Evolutionary conservation across 2,888 invertebrate species (phyloP).

Genomic region (Pheosia tremula): DNA sequence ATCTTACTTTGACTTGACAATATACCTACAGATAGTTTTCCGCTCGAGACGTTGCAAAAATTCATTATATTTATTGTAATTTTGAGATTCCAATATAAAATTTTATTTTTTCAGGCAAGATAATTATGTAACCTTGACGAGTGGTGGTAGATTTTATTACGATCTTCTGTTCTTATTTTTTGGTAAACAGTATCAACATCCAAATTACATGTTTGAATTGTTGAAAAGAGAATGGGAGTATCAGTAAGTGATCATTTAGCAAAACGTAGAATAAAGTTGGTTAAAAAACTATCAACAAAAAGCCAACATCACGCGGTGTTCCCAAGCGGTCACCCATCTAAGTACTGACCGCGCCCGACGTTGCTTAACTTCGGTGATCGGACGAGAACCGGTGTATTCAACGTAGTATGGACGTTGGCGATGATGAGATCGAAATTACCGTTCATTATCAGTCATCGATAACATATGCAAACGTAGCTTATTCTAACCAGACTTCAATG

Average conservation of each 20-base stretch:
- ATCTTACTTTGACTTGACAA: too few relatives aligned
- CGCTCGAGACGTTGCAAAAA: too few relatives aligned
- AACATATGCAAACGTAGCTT: background rate
- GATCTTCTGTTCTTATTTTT: conserved; percentile 83
- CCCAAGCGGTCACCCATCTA: conserved; percentile 72
- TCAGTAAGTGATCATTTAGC: conserved; percentile 39
- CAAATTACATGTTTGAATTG: conserved; percentile 61
- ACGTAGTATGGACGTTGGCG: conserved; percentile 64
- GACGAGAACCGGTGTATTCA: conserved; percentile 65
- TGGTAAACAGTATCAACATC: conserved; percentile 84
- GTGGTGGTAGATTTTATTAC: conserved; percentile 71
- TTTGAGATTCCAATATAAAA: too few relatives aligned
- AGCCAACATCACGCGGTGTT: conserved; percentile 63
- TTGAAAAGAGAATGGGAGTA: conserved; percentile 43
- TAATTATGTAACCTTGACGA: conserved; percentile 77
- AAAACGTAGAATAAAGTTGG: background rate
- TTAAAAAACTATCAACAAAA: conserved; percentile 13
- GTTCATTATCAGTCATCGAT: background rate
- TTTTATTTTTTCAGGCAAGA: conserved; percentile 67
- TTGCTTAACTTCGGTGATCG: conserved; percentile 49
- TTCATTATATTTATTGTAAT: too few relatives aligned
- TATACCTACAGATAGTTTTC: too few relatives aligned
- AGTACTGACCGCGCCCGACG: conserved; percentile 71
- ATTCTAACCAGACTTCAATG: too few relatives aligned
- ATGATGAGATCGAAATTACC: background rate